phyloP scores from a whole-genome alignment of 2,797 vertebrate genomes.

The Hapalemur alaotrensis region DNA sequence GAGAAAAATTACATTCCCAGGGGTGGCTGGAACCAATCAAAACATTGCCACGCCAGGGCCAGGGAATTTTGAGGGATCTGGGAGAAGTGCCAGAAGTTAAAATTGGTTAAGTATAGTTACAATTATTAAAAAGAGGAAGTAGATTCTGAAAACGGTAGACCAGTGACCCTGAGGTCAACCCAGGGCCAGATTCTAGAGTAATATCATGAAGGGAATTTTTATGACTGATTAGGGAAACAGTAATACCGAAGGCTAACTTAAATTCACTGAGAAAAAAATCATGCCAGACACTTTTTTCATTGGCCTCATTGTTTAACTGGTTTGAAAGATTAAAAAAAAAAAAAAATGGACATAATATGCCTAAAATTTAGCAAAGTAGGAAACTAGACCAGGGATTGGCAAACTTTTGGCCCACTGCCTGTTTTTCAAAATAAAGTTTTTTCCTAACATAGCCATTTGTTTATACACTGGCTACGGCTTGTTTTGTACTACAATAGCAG shows the following conservation, averaged over 20 bases:
- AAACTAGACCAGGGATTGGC: background rate
- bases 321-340: background rate
- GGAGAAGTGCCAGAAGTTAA: background rate
- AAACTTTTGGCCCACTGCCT: background rate
- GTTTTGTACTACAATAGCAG: background rate
- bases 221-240: background rate
- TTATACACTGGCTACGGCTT: background rate
- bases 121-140: background rate
- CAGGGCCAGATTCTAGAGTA: background rate
- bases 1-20: background rate
- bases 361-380: background rate
- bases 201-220: background rate
- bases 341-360: background rate
- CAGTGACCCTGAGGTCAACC: background rate
- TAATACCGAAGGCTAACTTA: background rate
- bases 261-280: background rate
- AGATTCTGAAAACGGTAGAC: background rate
- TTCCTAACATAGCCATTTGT: background rate
- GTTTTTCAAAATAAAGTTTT: slow-evolving; percentile 12
- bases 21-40: too few species aligned
- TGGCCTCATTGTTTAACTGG: background rate
- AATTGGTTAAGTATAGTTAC: background rate
- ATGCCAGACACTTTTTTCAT: background rate
- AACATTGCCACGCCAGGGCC: background rate
- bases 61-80: background rate